A percentile compares a stretch with the other conserved stretches of the same genome.
These are phyloP conservation scores for Holothuria glaberrima DNA, from an alignment of 35 echinoderm and acorn worm genomes.

Conservation along the genomic window DNA sequence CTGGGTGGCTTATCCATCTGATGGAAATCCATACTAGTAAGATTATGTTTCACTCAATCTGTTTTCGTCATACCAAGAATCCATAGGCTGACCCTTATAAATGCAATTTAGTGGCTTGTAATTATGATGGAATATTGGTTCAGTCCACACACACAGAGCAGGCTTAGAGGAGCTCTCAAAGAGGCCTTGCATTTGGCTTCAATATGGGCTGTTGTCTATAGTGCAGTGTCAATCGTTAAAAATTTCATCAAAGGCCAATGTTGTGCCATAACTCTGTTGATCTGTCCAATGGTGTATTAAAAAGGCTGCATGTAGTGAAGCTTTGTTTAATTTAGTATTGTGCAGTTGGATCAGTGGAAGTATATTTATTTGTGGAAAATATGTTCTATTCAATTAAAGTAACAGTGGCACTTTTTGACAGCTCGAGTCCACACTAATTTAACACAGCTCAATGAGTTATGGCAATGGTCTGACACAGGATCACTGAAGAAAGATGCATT, in stretches of 20 bases:
- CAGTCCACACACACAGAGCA: slow-evolving; percentile 26
- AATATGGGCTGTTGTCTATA: too few species aligned
- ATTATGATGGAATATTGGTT: slow-evolving; percentile 51
- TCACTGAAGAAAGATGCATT: too few species aligned
- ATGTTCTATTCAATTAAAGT: too few species aligned
- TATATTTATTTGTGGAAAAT: too few species aligned
- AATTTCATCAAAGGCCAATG: slow-evolving; percentile 47
- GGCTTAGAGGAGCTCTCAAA: slow-evolving; percentile 21
- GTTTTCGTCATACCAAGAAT: slow-evolving; percentile 35
- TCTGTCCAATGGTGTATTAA: slow-evolving; percentile 17
- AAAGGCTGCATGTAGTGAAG: too few species aligned
- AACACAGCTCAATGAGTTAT: too few species aligned
- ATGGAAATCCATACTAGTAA: slow-evolving; percentile 25
- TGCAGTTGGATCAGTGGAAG: too few species aligned
- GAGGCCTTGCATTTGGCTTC: background rate
- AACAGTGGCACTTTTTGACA: too few species aligned
- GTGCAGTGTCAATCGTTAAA: slow-evolving; percentile 33
- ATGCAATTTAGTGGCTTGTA: slow-evolving; percentile 38
- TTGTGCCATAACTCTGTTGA: slow-evolving; percentile 6
- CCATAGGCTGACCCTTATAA: slow-evolving; percentile 29
- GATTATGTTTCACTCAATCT: slow-evolving; percentile 51
- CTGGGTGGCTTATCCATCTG: background rate
- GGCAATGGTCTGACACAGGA: too few species aligned
- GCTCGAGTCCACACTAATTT: too few species aligned
- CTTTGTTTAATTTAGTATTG: too few species aligned